Percentiles rank a stretch among this genome's conserved stretches.
phyloP scores from a whole-genome alignment of 2,113 vertebrate species.

The Pseudorasbora parva region DNA sequence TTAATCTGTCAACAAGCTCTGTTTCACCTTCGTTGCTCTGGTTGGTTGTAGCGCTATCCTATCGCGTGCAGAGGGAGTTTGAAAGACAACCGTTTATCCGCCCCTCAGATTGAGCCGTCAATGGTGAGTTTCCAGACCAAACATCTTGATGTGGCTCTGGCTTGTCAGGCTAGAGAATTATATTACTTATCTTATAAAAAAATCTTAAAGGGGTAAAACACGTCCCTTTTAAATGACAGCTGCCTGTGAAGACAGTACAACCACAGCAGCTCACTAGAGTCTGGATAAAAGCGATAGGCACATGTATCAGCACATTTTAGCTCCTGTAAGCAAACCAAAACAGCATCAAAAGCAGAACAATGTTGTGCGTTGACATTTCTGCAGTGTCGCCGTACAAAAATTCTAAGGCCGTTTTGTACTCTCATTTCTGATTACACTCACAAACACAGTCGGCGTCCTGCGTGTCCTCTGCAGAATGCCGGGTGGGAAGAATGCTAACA shows the following conservation, averaged over 20 bases:
- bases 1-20: too few relatives aligned
- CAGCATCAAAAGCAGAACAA: not conserved
- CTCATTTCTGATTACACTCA: not conserved
- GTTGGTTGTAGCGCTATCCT: too few relatives aligned
- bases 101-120: too few relatives aligned
- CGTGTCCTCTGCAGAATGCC: slow-evolving; percentile 25
- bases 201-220: too few relatives aligned
- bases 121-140: too few relatives aligned
- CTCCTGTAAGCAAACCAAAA: not conserved
- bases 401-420: not conserved
- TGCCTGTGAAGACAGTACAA: not conserved
- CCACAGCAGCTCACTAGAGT: not conserved
- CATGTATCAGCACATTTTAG: not conserved
- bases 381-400: not conserved
- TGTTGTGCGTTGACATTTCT: not conserved
- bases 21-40: too few relatives aligned
- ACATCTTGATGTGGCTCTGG: too few relatives aligned
- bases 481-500: slow-evolving; percentile 20
- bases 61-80: too few relatives aligned
- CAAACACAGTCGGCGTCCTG: not conserved
- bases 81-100: too few relatives aligned
- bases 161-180: too few relatives aligned
- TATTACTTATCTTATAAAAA: too few relatives aligned
- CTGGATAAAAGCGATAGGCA: not conserved
- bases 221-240: not conserved